Percentiles rank a stretch among this genome's conserved stretches.
phyloP scores from a whole-genome alignment of 2,797 vertebrate species.

The Rhynchotus rufescens region DNA sequence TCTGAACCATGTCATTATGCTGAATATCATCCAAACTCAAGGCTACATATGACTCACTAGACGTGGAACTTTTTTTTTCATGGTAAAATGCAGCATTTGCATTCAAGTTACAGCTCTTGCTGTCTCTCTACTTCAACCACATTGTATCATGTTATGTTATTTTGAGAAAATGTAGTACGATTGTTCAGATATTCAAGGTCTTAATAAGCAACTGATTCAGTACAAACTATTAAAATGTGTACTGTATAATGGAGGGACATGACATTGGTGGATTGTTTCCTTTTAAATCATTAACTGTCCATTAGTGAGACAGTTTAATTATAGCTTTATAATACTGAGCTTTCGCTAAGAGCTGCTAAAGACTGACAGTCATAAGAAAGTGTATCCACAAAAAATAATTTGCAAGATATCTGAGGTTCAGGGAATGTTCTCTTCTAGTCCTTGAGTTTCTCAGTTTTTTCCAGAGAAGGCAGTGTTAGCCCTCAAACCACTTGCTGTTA shows the following conservation, averaged over 20 bases:
- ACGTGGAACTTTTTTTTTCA: not conserved
- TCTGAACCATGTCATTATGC: slow-evolving; percentile 33
- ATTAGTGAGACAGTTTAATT: slow-evolving; percentile 65
- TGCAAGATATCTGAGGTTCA: not conserved
- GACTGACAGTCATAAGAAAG: not conserved
- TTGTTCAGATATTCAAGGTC: slow-evolving; percentile 54
- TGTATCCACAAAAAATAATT: not conserved
- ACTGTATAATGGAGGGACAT: slow-evolving; percentile 29
- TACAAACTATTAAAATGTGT: slow-evolving; percentile 33
- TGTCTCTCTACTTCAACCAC: slow-evolving; percentile 35
- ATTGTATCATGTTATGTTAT: slow-evolving; percentile 38
- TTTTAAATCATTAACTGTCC: slow-evolving; percentile 65
- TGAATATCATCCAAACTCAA: slow-evolving; percentile 57
- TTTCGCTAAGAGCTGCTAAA: not conserved
- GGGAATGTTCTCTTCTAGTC: not conserved
- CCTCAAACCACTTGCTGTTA: not conserved
- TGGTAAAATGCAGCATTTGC: slow-evolving; percentile 4
- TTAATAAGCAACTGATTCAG: slow-evolving; percentile 40
- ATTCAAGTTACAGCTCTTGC: slow-evolving; percentile 36
- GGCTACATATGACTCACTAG: slow-evolving; percentile 37
- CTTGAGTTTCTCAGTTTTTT: not conserved
- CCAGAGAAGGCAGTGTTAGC: not conserved
- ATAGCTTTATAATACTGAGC: slow-evolving; percentile 42
- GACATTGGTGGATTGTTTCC: slow-evolving; percentile 52
- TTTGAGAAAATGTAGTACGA: slow-evolving; percentile 13